Base-by-base conservation (phyloP, 1,140 invertebrate species). In the Drosophila bifasciata region DNA sequence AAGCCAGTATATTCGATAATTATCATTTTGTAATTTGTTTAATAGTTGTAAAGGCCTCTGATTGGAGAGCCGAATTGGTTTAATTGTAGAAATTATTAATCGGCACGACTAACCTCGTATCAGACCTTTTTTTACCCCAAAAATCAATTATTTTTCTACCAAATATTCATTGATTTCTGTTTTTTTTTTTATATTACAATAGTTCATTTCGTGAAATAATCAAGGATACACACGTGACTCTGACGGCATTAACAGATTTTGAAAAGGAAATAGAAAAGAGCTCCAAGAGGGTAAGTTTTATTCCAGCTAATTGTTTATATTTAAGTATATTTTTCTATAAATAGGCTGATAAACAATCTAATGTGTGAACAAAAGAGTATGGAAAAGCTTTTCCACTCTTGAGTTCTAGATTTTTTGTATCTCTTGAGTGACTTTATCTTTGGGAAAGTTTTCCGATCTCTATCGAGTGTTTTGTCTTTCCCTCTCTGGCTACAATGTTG, bases 261-360 rank as follows among this genome's bases (percentile, higher is more conserved):
- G 90, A 91, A 39, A 89, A 86, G 64, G 90, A 91, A 84, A 90
- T 89, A 40, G 90, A 91, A 59, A 91, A 90, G 52, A 89, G 77
- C 59, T 89, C 90, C 5, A 91, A 91, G 32, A 78, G 86, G 80
- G 90, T 91, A 61, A 89, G 90, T 90, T 4, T 15, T 39, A 9
- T 49, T 50, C 15, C 8, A 39, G 0, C 15, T 63, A 28, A 43
- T 46, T 73, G 50, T 58, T 69, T 76, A 59, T 58, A 25, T 71
- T 44, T 46, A 46, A 32, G 16, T 21, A 51, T 11, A 28, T 9
- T 8, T n/a, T 13, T 7, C 58, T 84, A 67, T 63, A 61, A 71
- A 79, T 83, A 75, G 57, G 49, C 17, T n/a, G 9, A 59, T 56
- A 68, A 75, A 55, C 49, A 51, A 68, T 16, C 28, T 5, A 11